A percentile compares a stretch with the other conserved stretches of the same genome.
phyloP scores from a whole-genome alignment of 2,797 vertebrate genomes.

The Capromys pilorides region DNA sequence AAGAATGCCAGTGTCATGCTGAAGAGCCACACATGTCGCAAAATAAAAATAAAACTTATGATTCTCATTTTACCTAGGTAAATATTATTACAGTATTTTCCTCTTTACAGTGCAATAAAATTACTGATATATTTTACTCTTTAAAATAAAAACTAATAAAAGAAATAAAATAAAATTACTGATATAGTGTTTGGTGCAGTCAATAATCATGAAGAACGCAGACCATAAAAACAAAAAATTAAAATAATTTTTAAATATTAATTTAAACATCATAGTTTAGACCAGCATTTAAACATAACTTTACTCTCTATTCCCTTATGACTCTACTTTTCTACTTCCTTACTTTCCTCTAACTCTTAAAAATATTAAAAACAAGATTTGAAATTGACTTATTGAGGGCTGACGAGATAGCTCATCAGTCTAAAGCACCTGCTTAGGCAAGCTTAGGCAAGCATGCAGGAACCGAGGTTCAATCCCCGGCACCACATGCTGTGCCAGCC shows the following conservation, averaged over 20 bases:
- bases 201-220: slow-evolving; percentile 29
- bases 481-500: too few relatives aligned
- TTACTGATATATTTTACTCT: slow-evolving; percentile 48
- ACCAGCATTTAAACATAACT: slow-evolving; percentile 37
- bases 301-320: not conserved
- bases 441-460: too few relatives aligned
- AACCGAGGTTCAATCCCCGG: too few relatives aligned
- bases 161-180: too few relatives aligned
- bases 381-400: slow-evolving; percentile 1
- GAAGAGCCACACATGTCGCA: slow-evolving; percentile 73
- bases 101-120: slow-evolving; percentile 28
- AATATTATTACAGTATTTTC: slow-evolving; percentile 40
- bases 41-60: slow-evolving; percentile 65
- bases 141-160: too few relatives aligned
- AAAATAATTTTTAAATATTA: slow-evolving; percentile 4
- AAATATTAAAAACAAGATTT: slow-evolving; percentile 45
- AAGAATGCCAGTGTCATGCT: slow-evolving; percentile 59
- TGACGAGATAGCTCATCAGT: too few relatives aligned
- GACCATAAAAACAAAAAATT: slow-evolving; percentile 35
- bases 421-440: too few relatives aligned
- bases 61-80: slow-evolving; percentile 48
- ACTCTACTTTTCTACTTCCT: not conserved
- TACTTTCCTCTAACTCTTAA: slow-evolving; percentile 23
- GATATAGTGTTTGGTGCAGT: slow-evolving; percentile 47
- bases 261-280: not conserved